phyloP scores from a whole-genome alignment of 2,888 invertebrate species.

The Synergus laeviventris region DNA sequence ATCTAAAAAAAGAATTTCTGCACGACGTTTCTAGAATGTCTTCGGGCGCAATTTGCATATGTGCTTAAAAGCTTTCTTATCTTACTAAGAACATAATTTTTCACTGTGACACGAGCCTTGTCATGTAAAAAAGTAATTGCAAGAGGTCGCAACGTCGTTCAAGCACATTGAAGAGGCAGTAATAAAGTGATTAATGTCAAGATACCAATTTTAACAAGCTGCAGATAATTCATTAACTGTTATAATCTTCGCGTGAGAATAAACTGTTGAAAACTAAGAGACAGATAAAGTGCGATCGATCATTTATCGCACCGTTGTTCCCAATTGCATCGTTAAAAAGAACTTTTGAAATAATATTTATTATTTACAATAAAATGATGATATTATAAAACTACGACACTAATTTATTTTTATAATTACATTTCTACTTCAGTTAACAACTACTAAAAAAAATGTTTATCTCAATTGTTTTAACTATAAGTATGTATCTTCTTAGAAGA shows the following conservation, averaged over 20 bases:
- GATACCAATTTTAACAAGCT: conserved; percentile 9
- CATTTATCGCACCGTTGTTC: neutral
- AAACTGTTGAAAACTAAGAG: conserved; percentile 6
- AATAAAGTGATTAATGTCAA: conserved; percentile 24
- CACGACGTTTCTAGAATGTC: neutral
- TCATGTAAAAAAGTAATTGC: conserved; percentile 26
- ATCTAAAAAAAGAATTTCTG: neutral
- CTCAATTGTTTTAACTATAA: no score
- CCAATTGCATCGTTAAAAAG: neutral
- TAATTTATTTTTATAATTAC: neutral
- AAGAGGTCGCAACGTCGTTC: conserved; percentile 1
- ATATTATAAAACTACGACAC: neutral
- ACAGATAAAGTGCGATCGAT: neutral
- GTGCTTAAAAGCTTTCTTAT: neutral
- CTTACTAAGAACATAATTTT: neutral
- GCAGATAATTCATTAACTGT: conserved; percentile 8
- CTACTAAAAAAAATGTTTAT: no score
- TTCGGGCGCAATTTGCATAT: neutral
- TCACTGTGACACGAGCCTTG: neutral
- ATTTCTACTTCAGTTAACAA: no score
- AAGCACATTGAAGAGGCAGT: conserved; percentile 2
- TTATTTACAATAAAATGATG: neutral
- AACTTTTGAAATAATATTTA: neutral
- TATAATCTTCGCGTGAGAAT: conserved; percentile 3
- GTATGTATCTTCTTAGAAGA: neutral